Base-by-base conservation (phyloP, 2,888 invertebrate species). In the Drosophila glabriapex region DNA sequence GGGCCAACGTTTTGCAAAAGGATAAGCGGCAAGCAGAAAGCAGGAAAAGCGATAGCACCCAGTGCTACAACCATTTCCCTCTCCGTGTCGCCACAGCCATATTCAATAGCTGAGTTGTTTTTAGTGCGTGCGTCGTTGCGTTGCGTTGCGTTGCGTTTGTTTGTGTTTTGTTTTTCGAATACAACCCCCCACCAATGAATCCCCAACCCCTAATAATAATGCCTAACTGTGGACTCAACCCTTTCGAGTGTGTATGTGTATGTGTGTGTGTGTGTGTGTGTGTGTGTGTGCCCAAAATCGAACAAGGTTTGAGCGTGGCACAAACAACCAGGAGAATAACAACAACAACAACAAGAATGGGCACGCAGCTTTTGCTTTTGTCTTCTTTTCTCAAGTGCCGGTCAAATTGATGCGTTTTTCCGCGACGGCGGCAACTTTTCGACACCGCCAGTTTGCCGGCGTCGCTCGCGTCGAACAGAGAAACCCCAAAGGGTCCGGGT, bases 391-490 rank as follows among this genome's bases (percentile, higher is more conserved):
- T 91, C 89, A 81, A 91, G 86, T 83, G 83, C 61, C 76, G 83
- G 80, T 78, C 85, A 85, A 80, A 81, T 88, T 89, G 90, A 82
- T 84, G 88, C 91, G 85, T 87, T 82, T 91, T 89, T 82, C 76
- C 85, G 85, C 80, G 76, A 73, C 80, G 70, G 71, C 69, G 66
- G 76, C 76, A 83, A 80, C 76, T 67, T 76, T 78, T 83, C 74
- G 53, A 68, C 74, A 58, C 63, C 85, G 77, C 78, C 85, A 85
- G 85, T 85, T 85, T 78, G 89, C 74, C 78, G 78, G 83, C 86
- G 84, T 89, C 85, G 83, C 80, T 85, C 69, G 85, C 75, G 61
- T 61, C 65, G 83, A 72, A 68, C 73, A 76, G 82, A 81, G 65
- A 77, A 74, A 67, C 73, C 73, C 66, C 59, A 62, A 56, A 79